Evolutionary conservation across 2,113 vertebrate species (phyloP), one percentile per base, ranked within the genome.

Genomic region (Halcyon malimbica): DNA sequence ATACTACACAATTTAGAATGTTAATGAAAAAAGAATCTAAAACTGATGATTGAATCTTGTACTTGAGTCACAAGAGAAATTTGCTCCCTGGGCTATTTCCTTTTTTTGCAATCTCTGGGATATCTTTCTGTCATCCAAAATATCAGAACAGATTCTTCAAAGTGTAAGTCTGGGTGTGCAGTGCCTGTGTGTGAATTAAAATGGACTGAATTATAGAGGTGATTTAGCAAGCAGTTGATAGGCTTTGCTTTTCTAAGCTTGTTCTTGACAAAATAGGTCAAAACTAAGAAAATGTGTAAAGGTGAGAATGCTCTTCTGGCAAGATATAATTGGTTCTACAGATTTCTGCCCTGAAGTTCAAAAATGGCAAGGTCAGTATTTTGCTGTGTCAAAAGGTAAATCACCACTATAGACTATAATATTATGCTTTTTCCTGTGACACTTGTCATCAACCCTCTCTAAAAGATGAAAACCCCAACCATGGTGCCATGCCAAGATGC

Each of bases 121-220:
- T 82, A 65, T 89, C 65, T 82, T 87, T 87, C 81, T 96, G 93
- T 89, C 95, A 95, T 68, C 25, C 33, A 67, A 57, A 87, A 96
- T 95, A 91, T 62, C 69, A 94, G 87, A 96, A 87, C 26, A 95
- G 37, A 92, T 96, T 65, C 63, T 90, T 97, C 95, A 94, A 87
- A 92, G 29, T 60, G 7, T 60, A 91, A 75, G 62, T 91, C 69
- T 91, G 51, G 20, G 73, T 84, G 29, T 93, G 57, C 48, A 89
- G 42, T 94, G 65, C 42, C 80, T 87, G 24, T 33, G 16, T 71
- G 51, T 83, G 79, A 89, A 94, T 92, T 94, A 93, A 96, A 97
- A 87, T 59, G 82, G 86, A 92, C 90, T 88, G 68, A 63, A 59
- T 1, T 4, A 83, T 83, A 75, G 79, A 68, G 76, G 26, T 92